A percentile compares a stretch with the other conserved stretches of the same genome.
These are phyloP conservation scores for Pomatostomus ruficeps DNA, from an alignment of 2,113 vertebrate species.

Conservation along the genomic window DNA sequence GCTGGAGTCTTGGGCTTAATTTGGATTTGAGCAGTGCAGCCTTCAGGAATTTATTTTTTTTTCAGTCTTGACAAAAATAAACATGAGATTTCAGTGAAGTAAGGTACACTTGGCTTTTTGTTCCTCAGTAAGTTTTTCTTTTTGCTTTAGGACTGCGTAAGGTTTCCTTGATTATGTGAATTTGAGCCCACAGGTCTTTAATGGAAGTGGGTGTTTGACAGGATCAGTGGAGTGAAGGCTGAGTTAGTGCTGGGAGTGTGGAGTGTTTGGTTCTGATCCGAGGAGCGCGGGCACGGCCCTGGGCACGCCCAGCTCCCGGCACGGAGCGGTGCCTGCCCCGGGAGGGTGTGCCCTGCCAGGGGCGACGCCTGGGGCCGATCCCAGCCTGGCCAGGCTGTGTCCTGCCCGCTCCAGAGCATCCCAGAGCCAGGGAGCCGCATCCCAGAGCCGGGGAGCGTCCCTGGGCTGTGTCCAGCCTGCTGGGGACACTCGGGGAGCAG, in stretches of 20 bases:
- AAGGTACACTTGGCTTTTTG: constrained; percentile 72
- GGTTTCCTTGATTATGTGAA: constrained; percentile 67
- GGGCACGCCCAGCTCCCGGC: constrained; percentile 25
- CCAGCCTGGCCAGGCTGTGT: neutral
- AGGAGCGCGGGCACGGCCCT: neutral
- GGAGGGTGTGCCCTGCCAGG: neutral
- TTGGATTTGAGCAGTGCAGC: constrained; percentile 64
- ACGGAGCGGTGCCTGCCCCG: neutral
- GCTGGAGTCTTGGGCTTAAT: constrained; percentile 65
- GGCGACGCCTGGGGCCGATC: neutral
- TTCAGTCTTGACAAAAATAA: constrained; percentile 73
- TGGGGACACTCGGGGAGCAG: neutral
- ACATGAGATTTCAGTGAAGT: constrained; percentile 70
- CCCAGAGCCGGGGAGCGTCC: neutral
- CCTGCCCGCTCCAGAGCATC: neutral
- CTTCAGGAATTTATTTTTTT: constrained; percentile 34
- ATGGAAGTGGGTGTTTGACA: constrained; percentile 50
- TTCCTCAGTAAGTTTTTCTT: constrained; percentile 59
- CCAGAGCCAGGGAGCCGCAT: neutral
- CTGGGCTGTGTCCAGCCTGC: neutral
- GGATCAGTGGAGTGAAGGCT: constrained; percentile 26
- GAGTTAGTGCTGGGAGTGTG: constrained; percentile 51
- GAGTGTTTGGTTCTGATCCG: neutral
- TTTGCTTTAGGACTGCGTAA: constrained; percentile 72
- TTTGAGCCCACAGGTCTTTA: constrained; percentile 28